Conservation (phyloP, 2,113 vertebrate genomes). For the Apeltes quadracus region DNA sequence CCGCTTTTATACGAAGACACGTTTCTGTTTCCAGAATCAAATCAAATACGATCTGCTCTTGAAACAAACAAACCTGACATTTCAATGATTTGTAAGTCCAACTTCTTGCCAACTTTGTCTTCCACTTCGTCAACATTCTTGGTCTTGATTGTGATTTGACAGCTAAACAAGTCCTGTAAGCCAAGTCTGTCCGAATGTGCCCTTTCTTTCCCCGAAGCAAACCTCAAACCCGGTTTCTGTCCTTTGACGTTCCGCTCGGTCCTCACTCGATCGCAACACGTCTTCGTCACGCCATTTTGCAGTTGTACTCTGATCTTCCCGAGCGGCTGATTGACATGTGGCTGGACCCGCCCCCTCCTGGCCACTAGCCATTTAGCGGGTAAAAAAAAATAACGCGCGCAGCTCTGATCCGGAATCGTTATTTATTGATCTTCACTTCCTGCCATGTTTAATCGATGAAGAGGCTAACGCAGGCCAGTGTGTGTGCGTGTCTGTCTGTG, state of each 20-base stretch:
- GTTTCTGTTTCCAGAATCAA: neutral
- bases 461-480: conserved; percentile 47
- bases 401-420: conserved; percentile 55
- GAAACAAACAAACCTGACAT: too few relatives aligned
- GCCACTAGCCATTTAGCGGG: conserved; percentile 43
- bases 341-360: conserved; percentile 45
- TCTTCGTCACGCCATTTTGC: conserved; percentile 16
- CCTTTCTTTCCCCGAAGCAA: neutral
- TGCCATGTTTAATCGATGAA: conserved; percentile 74
- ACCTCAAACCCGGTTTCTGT: neutral
- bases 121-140: too few relatives aligned
- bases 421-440: conserved; percentile 70
- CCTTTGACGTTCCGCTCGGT: neutral
- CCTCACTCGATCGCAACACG: conserved; percentile 19
- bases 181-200: too few relatives aligned
- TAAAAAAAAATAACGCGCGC: conserved; percentile 57
- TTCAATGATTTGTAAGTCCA: too few relatives aligned
- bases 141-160: neutral
- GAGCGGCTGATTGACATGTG: conserved; percentile 13
- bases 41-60: neutral
- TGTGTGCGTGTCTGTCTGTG: neutral
- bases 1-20: too few relatives aligned
- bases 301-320: conserved; percentile 8
- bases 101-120: too few relatives aligned
- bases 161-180: too few relatives aligned